Conservation (phyloP, 23 tunicate genomes). For the Halocynthia roretzi region DNA sequence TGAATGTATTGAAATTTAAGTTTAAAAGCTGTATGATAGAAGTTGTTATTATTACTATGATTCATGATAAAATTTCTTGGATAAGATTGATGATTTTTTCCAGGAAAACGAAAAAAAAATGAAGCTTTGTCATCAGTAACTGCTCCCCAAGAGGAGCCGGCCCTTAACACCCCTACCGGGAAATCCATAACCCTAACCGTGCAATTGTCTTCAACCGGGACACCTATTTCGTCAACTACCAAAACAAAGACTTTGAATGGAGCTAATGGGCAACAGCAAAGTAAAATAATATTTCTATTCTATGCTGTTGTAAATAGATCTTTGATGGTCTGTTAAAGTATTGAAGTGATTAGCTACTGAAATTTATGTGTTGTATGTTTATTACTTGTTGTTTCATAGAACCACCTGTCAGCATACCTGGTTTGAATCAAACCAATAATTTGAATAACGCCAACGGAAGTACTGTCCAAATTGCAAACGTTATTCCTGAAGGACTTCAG, state of each 20-base stretch:
- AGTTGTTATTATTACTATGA: too few relatives aligned
- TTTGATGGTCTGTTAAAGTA: neutral
- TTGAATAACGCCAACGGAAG: neutral
- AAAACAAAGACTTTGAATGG: constrained; percentile 57
- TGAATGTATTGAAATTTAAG: too few relatives aligned
- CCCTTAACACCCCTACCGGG: constrained; percentile 20
- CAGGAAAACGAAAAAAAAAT: constrained; percentile 62
- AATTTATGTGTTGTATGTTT: too few relatives aligned
- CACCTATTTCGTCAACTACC: constrained; percentile 63
- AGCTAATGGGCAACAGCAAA: constrained; percentile 1
- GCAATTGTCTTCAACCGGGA: constrained; percentile 51
- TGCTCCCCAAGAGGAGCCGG: constrained; percentile 14
- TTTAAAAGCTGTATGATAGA: too few relatives aligned
- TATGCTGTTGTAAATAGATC: neutral
- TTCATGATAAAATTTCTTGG: too few relatives aligned
- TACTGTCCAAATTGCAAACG: neutral
- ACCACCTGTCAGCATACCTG: neutral
- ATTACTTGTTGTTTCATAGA: too few relatives aligned
- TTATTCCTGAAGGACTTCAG: neutral
- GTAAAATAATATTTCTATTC: neutral
- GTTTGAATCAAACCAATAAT: neutral
- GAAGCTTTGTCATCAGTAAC: constrained; percentile 6
- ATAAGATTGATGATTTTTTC: too few relatives aligned
- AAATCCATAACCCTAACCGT: constrained; percentile 52
- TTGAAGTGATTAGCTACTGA: too few relatives aligned